Conservation (phyloP, 92 coral and sea anemone species). For the Porites divaricata region DNA sequence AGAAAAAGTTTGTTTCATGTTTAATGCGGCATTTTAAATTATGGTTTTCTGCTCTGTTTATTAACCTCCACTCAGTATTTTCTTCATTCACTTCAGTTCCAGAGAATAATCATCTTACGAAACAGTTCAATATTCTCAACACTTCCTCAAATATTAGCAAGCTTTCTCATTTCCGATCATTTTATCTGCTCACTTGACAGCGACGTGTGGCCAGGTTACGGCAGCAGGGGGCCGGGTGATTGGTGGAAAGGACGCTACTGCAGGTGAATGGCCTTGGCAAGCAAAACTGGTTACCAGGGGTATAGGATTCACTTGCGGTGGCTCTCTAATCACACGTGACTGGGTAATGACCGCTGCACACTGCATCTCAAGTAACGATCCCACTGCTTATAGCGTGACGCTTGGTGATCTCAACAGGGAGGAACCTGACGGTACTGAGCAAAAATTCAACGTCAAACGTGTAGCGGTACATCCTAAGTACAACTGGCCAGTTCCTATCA, state of each 20-base stretch:
- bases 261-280: constrained; percentile 87
- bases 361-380: constrained; percentile 58
- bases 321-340: constrained; percentile 70
- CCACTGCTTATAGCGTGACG: constrained; percentile 56
- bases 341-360: constrained; percentile 95
- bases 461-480: constrained; percentile 59
- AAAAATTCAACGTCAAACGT: constrained; percentile 60
- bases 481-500: constrained; percentile 62
- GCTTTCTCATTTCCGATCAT: background rate
- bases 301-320: constrained; percentile 78
- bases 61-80: no score
- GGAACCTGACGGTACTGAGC: constrained; percentile 64
- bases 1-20: background rate
- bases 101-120: background rate
- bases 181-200: constrained; percentile 33
- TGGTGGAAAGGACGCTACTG: constrained; percentile 67
- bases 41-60: no score
- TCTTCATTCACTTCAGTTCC: background rate
- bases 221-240: constrained; percentile 59
- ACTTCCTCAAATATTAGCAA: background rate
- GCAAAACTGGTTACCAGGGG: constrained; percentile 59
- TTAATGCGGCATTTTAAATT: background rate
- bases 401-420: constrained; percentile 74
- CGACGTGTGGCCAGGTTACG: constrained; percentile 54
- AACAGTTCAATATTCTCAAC: background rate